Percentiles rank a stretch among this genome's conserved stretches.
Evolutionary conservation across 2,113 vertebrate species (phyloP).

Genomic region (Amphiprion ocellaris): DNA sequence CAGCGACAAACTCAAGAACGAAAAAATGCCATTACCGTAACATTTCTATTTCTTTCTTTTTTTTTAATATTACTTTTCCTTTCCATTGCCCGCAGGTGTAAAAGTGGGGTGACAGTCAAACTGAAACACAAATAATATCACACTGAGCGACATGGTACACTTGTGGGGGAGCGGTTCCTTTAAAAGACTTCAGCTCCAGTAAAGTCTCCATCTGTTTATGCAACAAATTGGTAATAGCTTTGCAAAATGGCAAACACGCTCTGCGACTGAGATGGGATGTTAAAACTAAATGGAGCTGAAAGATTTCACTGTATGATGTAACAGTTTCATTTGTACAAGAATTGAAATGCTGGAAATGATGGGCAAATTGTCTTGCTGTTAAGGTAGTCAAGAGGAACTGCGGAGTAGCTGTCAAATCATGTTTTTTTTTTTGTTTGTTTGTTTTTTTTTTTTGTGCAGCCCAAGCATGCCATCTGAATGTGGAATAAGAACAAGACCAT

Average conservation of each 20-base stretch:
- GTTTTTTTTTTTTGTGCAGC: not conserved
- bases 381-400: not conserved
- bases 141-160: not conserved
- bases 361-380: not conserved
- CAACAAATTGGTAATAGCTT: slow-evolving; percentile 16
- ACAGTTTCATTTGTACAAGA: slow-evolving; percentile 17
- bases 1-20: no score
- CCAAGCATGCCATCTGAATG: not conserved
- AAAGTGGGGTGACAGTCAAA: not conserved
- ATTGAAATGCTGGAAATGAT: slow-evolving; percentile 3
- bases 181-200: not conserved
- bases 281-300: slow-evolving; percentile 2
- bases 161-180: not conserved
- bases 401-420: no score
- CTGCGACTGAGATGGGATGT: not conserved
- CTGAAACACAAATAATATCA: not conserved
- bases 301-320: slow-evolving; percentile 29
- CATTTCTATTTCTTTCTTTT: not conserved
- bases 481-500: not conserved
- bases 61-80: not conserved
- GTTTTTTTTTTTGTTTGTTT: not conserved
- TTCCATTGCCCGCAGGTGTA: not conserved
- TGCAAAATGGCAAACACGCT: slow-evolving; percentile 20
- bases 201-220: slow-evolving; percentile 16
- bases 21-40: no score